These are phyloP conservation scores for Thymelicus lineola DNA, from an alignment of 2,888 invertebrate genomes.

Conservation along the genomic window DNA sequence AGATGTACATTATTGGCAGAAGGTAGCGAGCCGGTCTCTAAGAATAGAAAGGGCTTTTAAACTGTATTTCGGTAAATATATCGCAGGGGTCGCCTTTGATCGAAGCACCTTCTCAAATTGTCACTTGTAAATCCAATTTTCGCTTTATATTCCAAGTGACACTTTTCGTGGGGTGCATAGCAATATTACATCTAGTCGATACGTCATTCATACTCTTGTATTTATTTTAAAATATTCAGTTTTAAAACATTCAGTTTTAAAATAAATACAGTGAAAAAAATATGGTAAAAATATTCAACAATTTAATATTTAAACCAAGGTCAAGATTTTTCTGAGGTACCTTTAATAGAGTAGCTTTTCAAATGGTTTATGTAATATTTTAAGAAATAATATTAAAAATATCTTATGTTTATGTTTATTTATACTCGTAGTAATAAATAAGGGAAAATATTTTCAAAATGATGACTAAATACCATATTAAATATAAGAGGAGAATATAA, in stretches of 20 bases:
- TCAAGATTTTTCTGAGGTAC: background rate
- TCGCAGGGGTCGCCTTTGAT: constrained; percentile 77
- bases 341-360: no score
- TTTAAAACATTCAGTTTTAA: background rate
- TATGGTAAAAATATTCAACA: background rate
- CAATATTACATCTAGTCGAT: constrained; percentile 47
- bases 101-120: constrained; percentile 79
- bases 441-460: no score
- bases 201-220: constrained; percentile 38
- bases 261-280: no score
- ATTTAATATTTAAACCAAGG: background rate
- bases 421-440: no score
- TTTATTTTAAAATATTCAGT: constrained; percentile 13
- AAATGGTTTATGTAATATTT: no score
- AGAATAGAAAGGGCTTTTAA: constrained; percentile 67
- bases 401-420: no score
- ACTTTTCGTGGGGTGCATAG: constrained; percentile 65
- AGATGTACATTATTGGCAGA: constrained; percentile 36
- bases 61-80: constrained; percentile 76
- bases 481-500: no score
- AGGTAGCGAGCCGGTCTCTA: constrained; percentile 46
- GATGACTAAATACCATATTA: no score
- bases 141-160: constrained; percentile 79
- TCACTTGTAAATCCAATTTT: constrained; percentile 84
- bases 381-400: no score